phyloP scores from a whole-genome alignment of 2,113 vertebrate species.

The Trogon surrucura region DNA sequence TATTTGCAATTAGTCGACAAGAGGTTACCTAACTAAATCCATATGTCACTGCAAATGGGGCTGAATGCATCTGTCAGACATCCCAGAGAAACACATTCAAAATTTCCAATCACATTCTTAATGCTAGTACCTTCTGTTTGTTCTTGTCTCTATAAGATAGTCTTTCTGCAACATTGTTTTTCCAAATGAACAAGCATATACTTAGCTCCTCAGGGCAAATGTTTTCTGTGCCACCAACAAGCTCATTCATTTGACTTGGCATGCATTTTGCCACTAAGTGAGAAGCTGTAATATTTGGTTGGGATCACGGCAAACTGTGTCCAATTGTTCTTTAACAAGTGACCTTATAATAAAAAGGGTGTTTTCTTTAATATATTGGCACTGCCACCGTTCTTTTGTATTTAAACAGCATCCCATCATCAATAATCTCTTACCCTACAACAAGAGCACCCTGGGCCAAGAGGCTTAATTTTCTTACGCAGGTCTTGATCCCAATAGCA shows the following conservation, averaged over 20 bases:
- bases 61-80: not conserved
- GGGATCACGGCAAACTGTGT: not conserved
- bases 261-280: not conserved
- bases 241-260: constrained; percentile 24
- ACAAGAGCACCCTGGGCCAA: not conserved
- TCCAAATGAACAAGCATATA: not conserved
- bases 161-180: not conserved
- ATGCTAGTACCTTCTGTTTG: not conserved
- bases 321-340: constrained; percentile 10
- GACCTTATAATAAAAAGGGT: not conserved
- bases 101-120: not conserved
- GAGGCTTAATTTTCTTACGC: not conserved
- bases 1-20: not conserved
- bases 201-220: constrained; percentile 20
- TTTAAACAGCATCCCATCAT: not conserved
- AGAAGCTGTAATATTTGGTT: constrained; percentile 11
- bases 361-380: not conserved
- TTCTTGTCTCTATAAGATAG: not conserved
- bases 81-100: not conserved
- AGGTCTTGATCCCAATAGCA: not conserved
- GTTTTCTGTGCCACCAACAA: constrained; percentile 21
- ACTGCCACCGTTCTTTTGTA: not conserved
- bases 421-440: not conserved
- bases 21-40: not conserved
- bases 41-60: not conserved